A percentile compares a stretch with the other conserved stretches of the same genome.
Evolutionary conservation across 2,797 vertebrate species (phyloP).

Genomic region (Ataeniobius toweri): DNA sequence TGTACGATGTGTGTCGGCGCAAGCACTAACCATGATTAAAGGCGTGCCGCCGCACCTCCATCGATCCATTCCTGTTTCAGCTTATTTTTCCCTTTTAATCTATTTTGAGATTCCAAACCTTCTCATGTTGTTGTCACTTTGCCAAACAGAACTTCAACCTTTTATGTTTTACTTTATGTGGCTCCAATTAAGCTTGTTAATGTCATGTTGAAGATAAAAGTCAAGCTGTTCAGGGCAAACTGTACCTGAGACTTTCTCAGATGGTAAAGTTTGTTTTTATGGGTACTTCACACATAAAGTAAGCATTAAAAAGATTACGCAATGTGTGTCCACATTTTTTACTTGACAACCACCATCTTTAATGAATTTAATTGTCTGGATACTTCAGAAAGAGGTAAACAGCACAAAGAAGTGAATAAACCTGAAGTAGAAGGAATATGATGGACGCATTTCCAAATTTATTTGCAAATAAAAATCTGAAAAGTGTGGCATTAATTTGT

Average conservation of each 20-base stretch:
- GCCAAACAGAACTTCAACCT: conserved; percentile 43
- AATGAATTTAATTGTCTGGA: no score
- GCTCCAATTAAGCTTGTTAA: conserved; percentile 30
- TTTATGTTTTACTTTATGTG: conserved; percentile 48
- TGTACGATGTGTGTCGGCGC: conserved; percentile 51
- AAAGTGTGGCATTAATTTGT: no score
- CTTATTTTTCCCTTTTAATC: conserved; percentile 64
- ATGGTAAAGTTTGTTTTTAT: conserved; percentile 24
- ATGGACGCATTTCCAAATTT: no score
- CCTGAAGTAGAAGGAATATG: no score
- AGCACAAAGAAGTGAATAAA: no score
- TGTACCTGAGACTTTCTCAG: conserved; percentile 23
- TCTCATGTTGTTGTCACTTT: conserved; percentile 53
- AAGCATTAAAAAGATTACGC: conserved; percentile 4
- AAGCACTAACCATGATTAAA: conserved; percentile 64
- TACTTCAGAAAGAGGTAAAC: no score
- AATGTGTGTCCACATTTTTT: conserved; percentile 38
- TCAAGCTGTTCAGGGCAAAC: conserved; percentile 23
- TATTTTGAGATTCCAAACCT: conserved; percentile 68
- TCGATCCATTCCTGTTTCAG: conserved; percentile 59
- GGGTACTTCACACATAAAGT: conserved; percentile 12
- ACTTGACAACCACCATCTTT: no score
- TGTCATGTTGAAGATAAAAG: conserved; percentile 56
- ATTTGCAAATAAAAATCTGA: no score
- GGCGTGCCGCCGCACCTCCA: conserved; percentile 59